Base-by-base conservation (phyloP, 1,140 invertebrate species). In the Pentalonia nigronervosa region DNA sequence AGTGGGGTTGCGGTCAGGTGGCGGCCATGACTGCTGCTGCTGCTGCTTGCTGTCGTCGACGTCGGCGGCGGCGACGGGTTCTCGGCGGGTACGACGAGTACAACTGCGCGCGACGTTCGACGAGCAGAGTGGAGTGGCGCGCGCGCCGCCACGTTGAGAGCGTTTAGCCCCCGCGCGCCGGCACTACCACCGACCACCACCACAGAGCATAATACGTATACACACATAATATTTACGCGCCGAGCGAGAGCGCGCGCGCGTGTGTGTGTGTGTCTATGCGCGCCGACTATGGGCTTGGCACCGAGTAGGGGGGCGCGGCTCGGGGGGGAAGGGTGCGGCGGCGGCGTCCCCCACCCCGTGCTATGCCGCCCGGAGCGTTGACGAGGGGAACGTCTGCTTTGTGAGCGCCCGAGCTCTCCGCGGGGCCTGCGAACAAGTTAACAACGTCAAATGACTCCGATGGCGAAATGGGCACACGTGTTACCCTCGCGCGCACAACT, bases 1-100 rank as follows among this genome's bases (percentile, higher is more conserved):
- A 83, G 91, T 92, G 91, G 91, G 91, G 91, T 92, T 92, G 91
- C 76, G 91, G 91, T 92, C 91, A 92, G 91, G 91, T 92, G 91
- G 67, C 91, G 76, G 91, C 91, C 91, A 92, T 92, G 91, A 92
- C 91, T 92, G 60, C 60, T 76, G 56, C 53, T 56, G 53, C 56
- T 60, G 60, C 60, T 76, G 21, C 30, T 14, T n/a, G 60, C 60
- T 76, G 91, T 90, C 53, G 88, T 34, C 47, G 47, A 30, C 87
- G 84, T n/a, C 87, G 87, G 9, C 87, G 87, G 50, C 87, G 87
- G n/a, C 87, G 86, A 30, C 87, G 87, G 50, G 84, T 84, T 84
- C 83, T 84, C 87, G 50, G 60, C 91, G 67, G 60, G 90, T 67
- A 47, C 60, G 60, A 25, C 60, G 60, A 25, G 60, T 91, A 91